These are phyloP conservation scores for Montipora cactus DNA, from an alignment of 64 coral and sea anemone species.

Conservation along the genomic window DNA sequence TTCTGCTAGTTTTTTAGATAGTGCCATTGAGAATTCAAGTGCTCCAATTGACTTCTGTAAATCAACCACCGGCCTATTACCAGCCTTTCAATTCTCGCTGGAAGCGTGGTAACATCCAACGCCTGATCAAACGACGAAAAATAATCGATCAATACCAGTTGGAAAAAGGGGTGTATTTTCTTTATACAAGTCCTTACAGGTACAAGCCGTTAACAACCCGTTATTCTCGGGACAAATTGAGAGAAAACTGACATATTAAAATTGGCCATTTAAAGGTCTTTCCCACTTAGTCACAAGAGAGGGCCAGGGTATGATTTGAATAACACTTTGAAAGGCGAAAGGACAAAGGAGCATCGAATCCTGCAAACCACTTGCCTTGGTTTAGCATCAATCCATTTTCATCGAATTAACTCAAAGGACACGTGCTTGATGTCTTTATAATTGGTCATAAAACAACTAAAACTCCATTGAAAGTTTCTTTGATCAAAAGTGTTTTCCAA, in stretches of 20 bases:
- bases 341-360: not conserved
- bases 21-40: constrained; percentile 1
- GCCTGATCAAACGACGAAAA: constrained; percentile 22
- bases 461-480: constrained; percentile 21
- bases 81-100: not conserved
- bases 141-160: not conserved
- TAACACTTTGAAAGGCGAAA: not conserved
- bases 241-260: constrained; percentile 1
- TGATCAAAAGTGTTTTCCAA: constrained; percentile 19
- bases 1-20: not conserved
- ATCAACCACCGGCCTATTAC: constrained; percentile 10
- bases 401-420: constrained; percentile 26
- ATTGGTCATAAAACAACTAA: constrained; percentile 33
- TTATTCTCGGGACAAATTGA: not conserved
- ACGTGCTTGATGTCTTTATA: constrained; percentile 62
- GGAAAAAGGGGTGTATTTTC: constrained; percentile 1
- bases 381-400: not conserved
- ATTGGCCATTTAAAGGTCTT: not conserved
- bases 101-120: constrained; percentile 27
- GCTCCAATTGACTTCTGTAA: not conserved
- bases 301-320: not conserved
- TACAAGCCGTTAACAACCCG: constrained; percentile 42
- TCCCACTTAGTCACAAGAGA: not conserved
- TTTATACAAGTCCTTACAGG: constrained; percentile 32
- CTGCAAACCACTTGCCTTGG: constrained; percentile 3